Evolutionary conservation across 2,113 vertebrate genomes (phyloP).

Genomic region (Urocitellus parryii): DNA sequence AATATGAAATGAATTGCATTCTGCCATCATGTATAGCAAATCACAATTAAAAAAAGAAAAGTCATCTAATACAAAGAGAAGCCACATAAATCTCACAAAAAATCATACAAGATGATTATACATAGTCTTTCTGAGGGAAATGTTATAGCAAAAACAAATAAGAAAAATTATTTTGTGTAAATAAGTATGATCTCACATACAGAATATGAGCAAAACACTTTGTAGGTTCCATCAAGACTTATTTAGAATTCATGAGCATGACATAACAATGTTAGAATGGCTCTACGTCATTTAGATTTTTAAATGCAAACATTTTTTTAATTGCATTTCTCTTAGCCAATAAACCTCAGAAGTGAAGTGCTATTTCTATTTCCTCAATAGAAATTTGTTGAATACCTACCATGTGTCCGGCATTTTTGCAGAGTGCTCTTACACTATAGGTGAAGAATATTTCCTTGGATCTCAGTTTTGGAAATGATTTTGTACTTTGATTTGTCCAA

Average conservation of each 20-base stretch:
- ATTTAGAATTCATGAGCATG: neutral
- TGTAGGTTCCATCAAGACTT: neutral
- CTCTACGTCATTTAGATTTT: neutral
- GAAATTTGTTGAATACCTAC: neutral
- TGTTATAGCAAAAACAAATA: neutral
- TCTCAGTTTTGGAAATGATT: neutral
- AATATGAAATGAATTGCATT: no score
- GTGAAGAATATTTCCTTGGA: neutral
- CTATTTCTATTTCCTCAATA: neutral
- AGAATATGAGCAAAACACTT: neutral
- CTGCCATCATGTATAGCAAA: no score
- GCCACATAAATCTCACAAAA: neutral
- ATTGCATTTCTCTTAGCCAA: neutral
- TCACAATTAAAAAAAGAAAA: neutral
- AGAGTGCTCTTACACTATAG: neutral
- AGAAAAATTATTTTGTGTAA: neutral
- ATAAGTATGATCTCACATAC: neutral
- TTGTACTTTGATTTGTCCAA: neutral
- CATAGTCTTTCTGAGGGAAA: neutral
- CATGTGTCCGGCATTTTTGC: neutral
- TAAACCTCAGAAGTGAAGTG: neutral
- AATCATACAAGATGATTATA: neutral
- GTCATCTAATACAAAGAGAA: neutral
- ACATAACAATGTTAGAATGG: neutral
- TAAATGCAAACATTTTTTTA: neutral